Conservation (phyloP, 2,797 vertebrate species). For the Mus spretus region DNA sequence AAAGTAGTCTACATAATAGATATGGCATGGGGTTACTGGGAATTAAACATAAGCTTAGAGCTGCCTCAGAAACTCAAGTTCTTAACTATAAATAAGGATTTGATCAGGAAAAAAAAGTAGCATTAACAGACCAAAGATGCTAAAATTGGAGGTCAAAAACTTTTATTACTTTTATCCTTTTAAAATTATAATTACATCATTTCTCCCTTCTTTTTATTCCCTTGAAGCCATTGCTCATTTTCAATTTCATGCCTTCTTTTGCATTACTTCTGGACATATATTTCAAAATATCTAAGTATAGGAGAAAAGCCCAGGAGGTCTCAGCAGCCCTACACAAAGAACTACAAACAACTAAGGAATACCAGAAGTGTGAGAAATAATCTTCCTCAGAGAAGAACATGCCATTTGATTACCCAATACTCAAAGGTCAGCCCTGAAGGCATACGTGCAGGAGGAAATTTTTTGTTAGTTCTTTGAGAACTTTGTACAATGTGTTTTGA, state of each 20-base stretch:
- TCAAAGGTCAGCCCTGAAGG: no score
- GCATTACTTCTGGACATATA: neutral
- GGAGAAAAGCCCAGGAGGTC: no score
- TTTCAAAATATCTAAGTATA: no score
- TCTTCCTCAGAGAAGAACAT: no score
- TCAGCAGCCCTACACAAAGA: no score
- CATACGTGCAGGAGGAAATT: no score
- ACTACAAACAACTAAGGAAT: no score
- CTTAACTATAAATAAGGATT: neutral
- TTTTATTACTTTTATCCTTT: neutral
- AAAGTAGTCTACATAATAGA: neutral
- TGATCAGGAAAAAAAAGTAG: neutral
- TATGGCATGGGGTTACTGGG: neutral
- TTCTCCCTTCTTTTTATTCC: neutral
- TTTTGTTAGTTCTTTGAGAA: no score
- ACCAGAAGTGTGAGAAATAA: no score
- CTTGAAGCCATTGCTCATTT: neutral
- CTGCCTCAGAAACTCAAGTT: neutral
- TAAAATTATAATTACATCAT: neutral
- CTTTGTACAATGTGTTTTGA: no score
- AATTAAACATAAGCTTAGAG: neutral
- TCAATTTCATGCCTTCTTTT: neutral
- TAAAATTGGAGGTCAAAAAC: neutral
- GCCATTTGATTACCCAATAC: no score
- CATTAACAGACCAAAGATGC: neutral